A percentile compares a stretch with the other conserved stretches of the same genome.
Evolutionary conservation across 2,888 invertebrate species (phyloP).

Genomic region (Lapara coniferarum): DNA sequence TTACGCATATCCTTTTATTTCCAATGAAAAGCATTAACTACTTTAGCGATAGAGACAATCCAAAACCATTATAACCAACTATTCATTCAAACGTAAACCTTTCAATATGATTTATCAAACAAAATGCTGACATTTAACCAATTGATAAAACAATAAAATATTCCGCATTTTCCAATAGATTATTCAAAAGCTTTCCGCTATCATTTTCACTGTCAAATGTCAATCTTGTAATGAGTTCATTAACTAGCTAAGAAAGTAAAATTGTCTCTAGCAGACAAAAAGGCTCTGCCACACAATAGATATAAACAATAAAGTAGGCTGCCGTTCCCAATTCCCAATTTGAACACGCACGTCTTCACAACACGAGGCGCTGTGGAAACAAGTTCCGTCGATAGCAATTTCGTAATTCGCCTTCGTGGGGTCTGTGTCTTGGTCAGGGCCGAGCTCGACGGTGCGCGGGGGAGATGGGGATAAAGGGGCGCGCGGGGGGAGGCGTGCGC

Average conservation of each 20-base stretch:
- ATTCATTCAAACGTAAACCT: not conserved
- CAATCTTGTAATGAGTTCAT: not conserved
- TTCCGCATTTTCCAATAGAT: not conserved
- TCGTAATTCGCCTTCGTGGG: constrained; percentile 74
- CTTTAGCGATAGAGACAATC: not conserved
- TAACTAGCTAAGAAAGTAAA: constrained; percentile 20
- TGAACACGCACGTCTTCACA: constrained; percentile 44
- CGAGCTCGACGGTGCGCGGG: constrained; percentile 44
- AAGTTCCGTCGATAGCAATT: constrained; percentile 69
- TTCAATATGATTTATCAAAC: not conserved
- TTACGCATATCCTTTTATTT: not conserved
- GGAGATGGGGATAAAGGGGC: constrained; percentile 49
- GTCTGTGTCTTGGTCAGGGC: constrained; percentile 82
- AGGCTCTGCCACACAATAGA: constrained; percentile 27
- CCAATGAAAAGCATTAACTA: not conserved
- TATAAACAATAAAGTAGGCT: constrained; percentile 40
- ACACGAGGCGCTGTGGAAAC: constrained; percentile 52
- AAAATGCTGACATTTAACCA: constrained; percentile 2
- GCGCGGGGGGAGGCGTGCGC: constrained; percentile 53
- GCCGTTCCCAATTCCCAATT: constrained; percentile 49
- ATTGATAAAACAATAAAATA: constrained; percentile 9
- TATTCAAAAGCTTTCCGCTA: not conserved
- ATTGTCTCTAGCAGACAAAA: constrained; percentile 30
- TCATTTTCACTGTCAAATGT: constrained; percentile 9
- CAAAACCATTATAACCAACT: not conserved